Evolutionary conservation across 2,113 vertebrate genomes (phyloP), one percentile per base, ranked within the genome.

Genomic region (Prionailurus viverrinus): DNA sequence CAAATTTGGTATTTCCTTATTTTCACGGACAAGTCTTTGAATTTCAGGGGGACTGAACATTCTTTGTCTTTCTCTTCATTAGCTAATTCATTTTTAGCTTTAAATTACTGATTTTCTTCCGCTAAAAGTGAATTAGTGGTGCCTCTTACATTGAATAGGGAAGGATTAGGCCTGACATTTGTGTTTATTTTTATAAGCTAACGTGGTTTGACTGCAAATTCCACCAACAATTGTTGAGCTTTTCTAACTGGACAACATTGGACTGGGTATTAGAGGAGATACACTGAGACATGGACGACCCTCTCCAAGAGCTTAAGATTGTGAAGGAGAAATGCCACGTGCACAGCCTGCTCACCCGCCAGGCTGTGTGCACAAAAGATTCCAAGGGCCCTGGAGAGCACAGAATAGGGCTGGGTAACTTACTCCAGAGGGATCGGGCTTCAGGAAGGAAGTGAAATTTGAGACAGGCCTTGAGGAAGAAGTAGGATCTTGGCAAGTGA

Each of bases 1-100:
- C 45, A 84, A 29, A n/a, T 33, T 41, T 78, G 74, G 76, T 36
- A 85, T 96, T 96, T 96, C 90, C 73, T 97, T 66, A 51, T 89
- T 78, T 85, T 33, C 36, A 80, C 69, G 80, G 85, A 33, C 19
- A 31, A 90, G 53, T 58, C 88, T 96, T 95, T 92, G 95, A 66
- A 63, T 93, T 87, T 87, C 86, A 92, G 84, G 74, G 51, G 89
- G 21, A 53, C 65, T 87, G 93, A 80, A 33, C 33, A 45, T 84
- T 83, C 94, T 92, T 87, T 68, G 45, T 66, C 83, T 33, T 36
- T 66, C 58, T 97, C 74, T 74, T 95, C 41, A 61, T 36, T 85
- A 85, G 36, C 69, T 81, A 66, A 68, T 68, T 51, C n/a, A 7
- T 51, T 94, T 90, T 48, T 45, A 51, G 63, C 90, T 78, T 82